Evolutionary conservation across 2,797 vertebrate species (phyloP), one percentile per base, ranked within the genome.

Genomic region (Danionella dracula): DNA sequence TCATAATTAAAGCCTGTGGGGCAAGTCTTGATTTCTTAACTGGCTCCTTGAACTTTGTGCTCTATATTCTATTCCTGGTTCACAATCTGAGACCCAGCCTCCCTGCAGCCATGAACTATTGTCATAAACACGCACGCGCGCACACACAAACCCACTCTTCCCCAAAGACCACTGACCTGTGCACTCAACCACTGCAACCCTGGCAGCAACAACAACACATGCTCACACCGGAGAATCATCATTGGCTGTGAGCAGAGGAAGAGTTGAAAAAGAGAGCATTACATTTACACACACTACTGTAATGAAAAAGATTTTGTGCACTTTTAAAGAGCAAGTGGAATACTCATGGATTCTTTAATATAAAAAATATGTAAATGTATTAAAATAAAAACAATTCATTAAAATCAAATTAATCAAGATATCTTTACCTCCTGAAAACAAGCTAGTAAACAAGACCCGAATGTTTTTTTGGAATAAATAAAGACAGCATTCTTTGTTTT

Each of bases 141-240:
- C 42, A 11, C 46, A 45, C 21, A 37, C 37, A 60, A 17, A 15
- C 4, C 35, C 37, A 41, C 17, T 51, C 12, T 35, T 55, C 50
- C 42, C 35, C 46, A 62, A 63, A 63, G 50, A 56, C 67, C 59
- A 63, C 49, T 70, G 67, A 70, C 67, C 59, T 65, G 68, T 71
- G 38, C 54, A 65, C 54, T 66, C 48, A 57, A 70, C 59, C 17
- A 56, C 38, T 46, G 61, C 42, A 71, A 27, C 32, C 23, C 61
- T 71, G 61, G 38, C 68, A 59, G 54, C 40, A 19, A 23, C 13
- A 32, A 11, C n/a, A 37, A 48, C 27, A 35, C 38, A 17, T 38
- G 21, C n/a, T 12, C 61, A 65, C 68, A 66, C 13, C 35, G 20
- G 54, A 71, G 61, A 38, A 21, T 12, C 53, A 70, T 37, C 37